Evolutionary conservation across 2,888 invertebrate genomes (phyloP), one percentile per base, ranked within the genome.

Genomic region (Athrips mouffetella): DNA sequence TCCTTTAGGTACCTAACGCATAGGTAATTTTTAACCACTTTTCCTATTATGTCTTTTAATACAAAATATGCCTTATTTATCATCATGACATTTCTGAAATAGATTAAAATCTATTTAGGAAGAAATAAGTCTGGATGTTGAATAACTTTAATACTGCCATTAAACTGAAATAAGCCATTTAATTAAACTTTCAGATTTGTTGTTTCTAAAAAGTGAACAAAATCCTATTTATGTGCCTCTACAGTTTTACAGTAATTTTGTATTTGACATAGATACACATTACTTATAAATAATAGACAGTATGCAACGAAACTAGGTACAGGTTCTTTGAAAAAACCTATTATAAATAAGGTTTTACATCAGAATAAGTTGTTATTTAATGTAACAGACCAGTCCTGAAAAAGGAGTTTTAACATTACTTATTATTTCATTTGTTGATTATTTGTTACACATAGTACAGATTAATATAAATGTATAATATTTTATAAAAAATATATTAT

Each of bases 241-340:
- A 35, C 35, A 35, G 20, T 37, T 37, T 37, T 21, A 21, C 58
- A 57, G 50, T 47, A 20, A 21, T 52, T 58, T 59, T 47, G 41
- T 33, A 33, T 41, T 40, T 33, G 23, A 40, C 27, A 27, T 25
- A 37, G 48, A 48, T 41, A 55, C 50, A 51, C 54, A 52, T 55
- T 53, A 54, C 52, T 55, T 57, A 50, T 51, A 55, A 53, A 53
- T 48, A 51, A 64, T 65, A 70, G 66, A 65, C 65, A 70, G 42
- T 29, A 74, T 72, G 72, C 79, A 80, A 80, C 79, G 79, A 79
- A 79, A 48, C 63, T 70, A 70, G 66, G 65, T 75, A 70, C 74
- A 73, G 71, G 11, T 41, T 4, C 8, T 27, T 18, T 29, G 29
- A 30, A 40, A 29, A 31, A 47, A 45, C 13, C 46, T 53, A 39